Base-by-base conservation (phyloP, 2,888 invertebrate species). In the Hydroisotoma schaefferi region DNA sequence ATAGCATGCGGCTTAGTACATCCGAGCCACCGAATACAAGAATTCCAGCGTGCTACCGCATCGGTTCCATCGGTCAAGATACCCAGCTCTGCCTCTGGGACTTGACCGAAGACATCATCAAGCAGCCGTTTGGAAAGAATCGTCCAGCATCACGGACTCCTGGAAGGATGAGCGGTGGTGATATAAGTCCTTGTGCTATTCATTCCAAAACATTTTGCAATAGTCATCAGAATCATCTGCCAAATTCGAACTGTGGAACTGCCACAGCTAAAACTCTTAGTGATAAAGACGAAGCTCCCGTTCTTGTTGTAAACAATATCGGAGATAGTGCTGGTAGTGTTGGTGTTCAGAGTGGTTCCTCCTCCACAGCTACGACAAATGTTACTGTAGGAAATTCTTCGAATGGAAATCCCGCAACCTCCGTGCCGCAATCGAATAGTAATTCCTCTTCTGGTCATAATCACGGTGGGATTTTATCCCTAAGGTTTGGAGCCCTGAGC, bases 31-130 rank as follows among this genome's bases (percentile, higher is more conserved):
- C 37, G 38, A 63, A 68, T 44, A 66, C 69, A 20, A 55, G 72
- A 47, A 64, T 70, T 48, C 70, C 73, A 20, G 73, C 86, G 26
- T 87, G 88, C 74, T 92, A 91, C 77, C 81, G 93, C 68, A 81
- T 97, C 66, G 95, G 94, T 28, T 94, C 94, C 67, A 94, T 97
- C 1, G 94, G 97, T 29, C 97, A 99, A 78, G 99, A 99, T 79
- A 98, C 98, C 44, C 93, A 94, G 77, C 80, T 99, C 69, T 98
- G 98, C 79, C 81, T 99, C 68, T 99, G 99, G 99, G 99, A 99
- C 77, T 84, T 99, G 62, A 97, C 95, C 15, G 94, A 97, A 76
- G 98, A 99, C 76, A 86, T 94, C 59, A 79, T 99, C 58, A 68
- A 68, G 38, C 69, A 70, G 33, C 69, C 69, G 40, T 69, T 69